Evolutionary conservation across 2,113 vertebrate species (phyloP).

Genomic region (Alaudala cheleensis): DNA sequence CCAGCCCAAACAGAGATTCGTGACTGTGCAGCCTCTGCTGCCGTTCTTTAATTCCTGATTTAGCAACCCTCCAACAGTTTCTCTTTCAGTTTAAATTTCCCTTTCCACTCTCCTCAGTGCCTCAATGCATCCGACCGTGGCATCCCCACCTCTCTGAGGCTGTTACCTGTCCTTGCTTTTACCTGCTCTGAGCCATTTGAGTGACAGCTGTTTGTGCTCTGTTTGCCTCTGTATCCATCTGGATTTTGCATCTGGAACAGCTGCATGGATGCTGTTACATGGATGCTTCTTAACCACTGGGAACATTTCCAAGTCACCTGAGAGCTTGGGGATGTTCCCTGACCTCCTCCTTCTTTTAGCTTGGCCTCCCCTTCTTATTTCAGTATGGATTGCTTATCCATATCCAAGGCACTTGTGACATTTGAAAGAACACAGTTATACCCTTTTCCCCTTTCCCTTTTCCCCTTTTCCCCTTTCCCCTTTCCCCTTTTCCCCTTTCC

Average conservation of each 20-base stretch:
- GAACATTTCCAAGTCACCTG: neutral
- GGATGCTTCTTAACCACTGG: neutral
- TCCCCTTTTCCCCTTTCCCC: too few species aligned
- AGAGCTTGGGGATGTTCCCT: neutral
- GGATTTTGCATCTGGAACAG: too few species aligned
- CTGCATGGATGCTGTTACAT: too few species aligned
- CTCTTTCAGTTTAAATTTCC: neutral
- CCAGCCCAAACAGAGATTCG: neutral
- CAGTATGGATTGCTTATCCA: too few species aligned
- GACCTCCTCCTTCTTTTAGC: neutral
- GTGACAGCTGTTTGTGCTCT: too few species aligned
- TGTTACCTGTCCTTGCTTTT: neutral
- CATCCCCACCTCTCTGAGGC: too few species aligned
- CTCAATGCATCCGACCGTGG: neutral
- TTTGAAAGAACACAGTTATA: too few species aligned
- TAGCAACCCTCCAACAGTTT: neutral
- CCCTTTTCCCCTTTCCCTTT: too few species aligned
- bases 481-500: too few species aligned
- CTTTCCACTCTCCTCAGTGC: neutral
- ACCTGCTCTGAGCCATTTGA: neutral
- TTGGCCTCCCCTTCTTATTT: neutral
- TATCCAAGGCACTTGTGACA: too few species aligned
- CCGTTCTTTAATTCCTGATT: neutral
- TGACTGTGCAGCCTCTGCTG: neutral
- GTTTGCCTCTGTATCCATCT: too few species aligned